Evolutionary conservation across 2,888 invertebrate species (phyloP), one percentile per base, ranked within the genome.

Genomic region (Schizotus pectinicornis): DNA sequence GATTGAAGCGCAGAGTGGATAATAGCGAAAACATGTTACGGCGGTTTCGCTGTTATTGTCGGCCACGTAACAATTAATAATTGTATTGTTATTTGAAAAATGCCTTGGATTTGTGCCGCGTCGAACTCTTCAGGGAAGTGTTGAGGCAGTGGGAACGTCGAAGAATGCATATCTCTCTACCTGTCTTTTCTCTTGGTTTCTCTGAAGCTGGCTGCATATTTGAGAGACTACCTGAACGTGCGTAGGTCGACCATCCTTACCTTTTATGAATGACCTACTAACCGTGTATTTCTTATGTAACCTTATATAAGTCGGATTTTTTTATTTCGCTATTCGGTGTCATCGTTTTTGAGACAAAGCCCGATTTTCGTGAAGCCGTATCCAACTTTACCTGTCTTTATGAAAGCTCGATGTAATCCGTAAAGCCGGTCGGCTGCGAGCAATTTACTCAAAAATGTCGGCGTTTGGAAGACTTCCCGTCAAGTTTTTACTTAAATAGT

Each of bases 211-310:
- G 31, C 41, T 35, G 42, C 56, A 33, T 41, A 51, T 49, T 42
- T 37, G 35, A 31, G n/a, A 56, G 43, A 56, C 51, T 57, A 57
- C 57, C 57, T 57, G 58, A 48, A 54, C 53, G 12, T 49, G 52
- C 43, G 59, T 59, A 59, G 59, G 59, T 48, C 43, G 59, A 22
- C 51, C 56, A 56, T 59, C 59, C 41, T 59, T 52, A 56, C 56
- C 59, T 49, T 59, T 56, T 56, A 41, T 43, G 46, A 52, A 51
- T 59, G 59, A 59, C 59, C 59, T 59, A 59, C 59, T 59, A 59
- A 59, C 59, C 59, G 59, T 48, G 11, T 46, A 32, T 31, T 13
- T 51, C 41, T 48, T 41, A 52, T 55, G 42, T 43, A 45, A 50
- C 50, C 55, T 50, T 46, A 59, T 36, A 55, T 49, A 54, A 49